phyloP scores from a whole-genome alignment of 1,140 invertebrate species.

The Augochlora pura region DNA sequence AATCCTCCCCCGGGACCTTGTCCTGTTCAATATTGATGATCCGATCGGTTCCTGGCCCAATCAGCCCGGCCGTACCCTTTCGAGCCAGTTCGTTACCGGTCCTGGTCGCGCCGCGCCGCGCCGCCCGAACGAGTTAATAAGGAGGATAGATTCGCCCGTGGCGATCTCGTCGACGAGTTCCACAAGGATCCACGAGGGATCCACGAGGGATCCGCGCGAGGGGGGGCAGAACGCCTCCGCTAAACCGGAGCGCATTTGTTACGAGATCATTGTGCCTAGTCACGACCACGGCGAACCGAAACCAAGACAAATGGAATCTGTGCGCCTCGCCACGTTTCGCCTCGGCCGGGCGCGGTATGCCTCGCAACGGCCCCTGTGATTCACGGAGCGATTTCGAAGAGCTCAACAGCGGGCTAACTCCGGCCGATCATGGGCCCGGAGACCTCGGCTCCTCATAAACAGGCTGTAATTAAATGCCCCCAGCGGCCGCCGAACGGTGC shows the following conservation, averaged over 20 bases:
- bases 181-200: neutral
- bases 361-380: conserved; percentile 1
- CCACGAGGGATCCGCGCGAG: neutral
- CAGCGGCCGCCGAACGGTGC: neutral
- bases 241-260: conserved; percentile 22
- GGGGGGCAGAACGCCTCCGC: conserved; percentile 12
- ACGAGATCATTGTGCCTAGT: conserved; percentile 37
- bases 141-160: conserved; percentile 20
- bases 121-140: conserved; percentile 45
- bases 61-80: neutral
- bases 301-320: conserved; percentile 41
- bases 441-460: conserved; percentile 1
- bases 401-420: too few species aligned
- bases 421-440: neutral
- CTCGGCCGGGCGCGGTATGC: too few species aligned
- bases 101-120: too few species aligned
- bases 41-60: conserved; percentile 16
- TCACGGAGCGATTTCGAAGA: conserved; percentile 25
- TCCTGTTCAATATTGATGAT: conserved; percentile 31
- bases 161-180: conserved; percentile 14
- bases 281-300: conserved; percentile 21
- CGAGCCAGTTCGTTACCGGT: conserved; percentile 30
- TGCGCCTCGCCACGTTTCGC: neutral
- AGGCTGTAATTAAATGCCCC: conserved; percentile 24
- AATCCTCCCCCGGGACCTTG: neutral